Base-by-base conservation (phyloP, 2,113 vertebrate genomes). In the Anoura caudifer region DNA sequence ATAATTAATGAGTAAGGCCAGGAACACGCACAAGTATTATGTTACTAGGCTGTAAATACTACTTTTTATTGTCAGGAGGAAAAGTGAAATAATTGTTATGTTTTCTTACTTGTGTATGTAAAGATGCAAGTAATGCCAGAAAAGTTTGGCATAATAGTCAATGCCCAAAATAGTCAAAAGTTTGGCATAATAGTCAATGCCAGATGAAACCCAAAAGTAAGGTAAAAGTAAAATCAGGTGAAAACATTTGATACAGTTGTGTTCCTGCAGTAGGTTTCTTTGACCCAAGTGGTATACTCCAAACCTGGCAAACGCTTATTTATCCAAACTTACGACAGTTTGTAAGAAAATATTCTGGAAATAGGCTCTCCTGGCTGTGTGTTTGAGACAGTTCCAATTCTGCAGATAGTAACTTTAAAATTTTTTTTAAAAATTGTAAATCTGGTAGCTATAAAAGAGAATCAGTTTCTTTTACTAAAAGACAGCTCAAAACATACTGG, bases 241-340 rank as follows among this genome's bases (percentile, higher is more conserved):
- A 90, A 65, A 92, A 9, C 22, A 45, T 69, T 90, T 50, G 43
- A 16, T 56, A 63, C 41, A 82, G 10, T 85, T 89, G n/a, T 86
- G 28, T 94, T 73, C 82, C 90, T 80, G 63, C 0, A 85, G 3
- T 56, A 83, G 84, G 6, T 85, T 56, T 61, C 52, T 93, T 67
- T 86, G 59, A 76, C 45, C 73, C 65, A 8, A 95, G 2, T 45
- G 10, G 2, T 80, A 8, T 77, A 65, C 14, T 69, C 41, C 36
- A 93, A 81, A 82, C 91, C 92, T 96, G 88, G 79, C 72, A 79
- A 95, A 90, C 50, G 88, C 41, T 41, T 96, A 86, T 86, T 95
- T 95, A 47, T 91, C 14, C 20, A 89, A 36, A 94, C 47, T 82
- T 72, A 80, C 10, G 73, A 8, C 54, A 89, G 41, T 80, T 94